These are phyloP conservation scores for Diplodus puntazzo DNA, from an alignment of 2,797 vertebrate genomes.

Conservation along the genomic window DNA sequence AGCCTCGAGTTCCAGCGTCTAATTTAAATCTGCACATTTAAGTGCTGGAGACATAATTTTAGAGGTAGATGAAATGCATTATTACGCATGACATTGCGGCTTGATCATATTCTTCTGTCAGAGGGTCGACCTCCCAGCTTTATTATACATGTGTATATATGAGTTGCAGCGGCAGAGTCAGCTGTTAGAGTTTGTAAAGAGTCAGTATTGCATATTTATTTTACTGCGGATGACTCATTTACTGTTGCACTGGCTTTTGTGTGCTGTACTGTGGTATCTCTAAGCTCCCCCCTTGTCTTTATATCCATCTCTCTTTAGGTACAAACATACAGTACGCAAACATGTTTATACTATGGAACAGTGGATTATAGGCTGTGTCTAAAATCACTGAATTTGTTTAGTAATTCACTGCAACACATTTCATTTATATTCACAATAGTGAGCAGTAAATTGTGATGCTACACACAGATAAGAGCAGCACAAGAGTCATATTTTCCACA, in stretches of 20 bases:
- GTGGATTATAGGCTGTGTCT: too few relatives aligned
- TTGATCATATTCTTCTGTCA: constrained; percentile 20
- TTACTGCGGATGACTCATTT: neutral
- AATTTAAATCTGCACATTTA: constrained; percentile 32
- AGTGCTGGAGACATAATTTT: constrained; percentile 28
- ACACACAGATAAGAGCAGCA: too few relatives aligned
- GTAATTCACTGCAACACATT: too few relatives aligned
- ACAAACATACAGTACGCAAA: neutral
- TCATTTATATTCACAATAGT: too few relatives aligned
- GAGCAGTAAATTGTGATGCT: too few relatives aligned
- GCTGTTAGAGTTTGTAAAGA: neutral
- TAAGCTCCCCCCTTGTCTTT: neutral
- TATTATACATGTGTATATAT: neutral
- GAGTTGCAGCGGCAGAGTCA: constrained; percentile 7
- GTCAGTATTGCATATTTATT: neutral
- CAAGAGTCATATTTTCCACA: too few relatives aligned
- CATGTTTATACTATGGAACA: too few relatives aligned
- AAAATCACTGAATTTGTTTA: too few relatives aligned
- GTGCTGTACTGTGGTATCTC: neutral
- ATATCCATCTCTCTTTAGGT: neutral
- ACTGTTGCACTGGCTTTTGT: neutral
- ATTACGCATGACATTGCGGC: constrained; percentile 17
- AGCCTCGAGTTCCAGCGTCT: constrained; percentile 13
- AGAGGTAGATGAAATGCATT: constrained; percentile 37
- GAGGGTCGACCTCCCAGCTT: neutral